Evolutionary conservation across 2,113 vertebrate species (phyloP).

Genomic region (Vicugna pacos): DNA sequence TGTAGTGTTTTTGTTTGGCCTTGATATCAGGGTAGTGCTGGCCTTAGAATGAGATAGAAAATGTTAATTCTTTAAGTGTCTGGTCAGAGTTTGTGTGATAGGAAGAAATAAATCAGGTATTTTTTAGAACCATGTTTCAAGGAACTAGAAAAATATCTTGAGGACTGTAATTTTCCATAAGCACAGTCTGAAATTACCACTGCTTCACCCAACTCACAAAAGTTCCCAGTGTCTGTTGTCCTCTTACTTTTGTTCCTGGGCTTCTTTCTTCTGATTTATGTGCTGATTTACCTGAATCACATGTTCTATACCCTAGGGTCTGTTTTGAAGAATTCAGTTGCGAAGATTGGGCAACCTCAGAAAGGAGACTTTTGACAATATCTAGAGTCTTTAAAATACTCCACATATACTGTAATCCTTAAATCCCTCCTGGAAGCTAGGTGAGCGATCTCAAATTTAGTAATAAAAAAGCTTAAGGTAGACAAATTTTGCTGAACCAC

Average conservation of each 20-base stretch:
- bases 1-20: neutral
- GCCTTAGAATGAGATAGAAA: constrained; percentile 6
- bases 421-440: constrained; percentile 23
- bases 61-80: constrained; percentile 10
- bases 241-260: neutral
- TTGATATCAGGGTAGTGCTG: constrained; percentile 12
- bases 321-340: constrained; percentile 35
- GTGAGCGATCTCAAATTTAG: constrained; percentile 39
- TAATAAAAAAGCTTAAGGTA: neutral
- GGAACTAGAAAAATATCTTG: constrained; percentile 3
- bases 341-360: neutral
- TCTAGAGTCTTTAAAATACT: constrained; percentile 4
- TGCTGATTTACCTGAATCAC: neutral
- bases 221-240: neutral
- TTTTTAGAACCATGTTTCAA: constrained; percentile 18
- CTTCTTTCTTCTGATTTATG: constrained; percentile 5
- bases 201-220: neutral
- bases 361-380: constrained; percentile 19
- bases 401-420: neutral
- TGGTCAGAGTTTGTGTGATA: constrained; percentile 29
- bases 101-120: neutral
- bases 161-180: neutral
- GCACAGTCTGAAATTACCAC: neutral
- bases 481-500: constrained; percentile 2
- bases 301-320: neutral